phyloP scores from a whole-genome alignment of 37 sponge, comb jelly and placozoan genomes.

The Mnemiopsis leidyi region DNA sequence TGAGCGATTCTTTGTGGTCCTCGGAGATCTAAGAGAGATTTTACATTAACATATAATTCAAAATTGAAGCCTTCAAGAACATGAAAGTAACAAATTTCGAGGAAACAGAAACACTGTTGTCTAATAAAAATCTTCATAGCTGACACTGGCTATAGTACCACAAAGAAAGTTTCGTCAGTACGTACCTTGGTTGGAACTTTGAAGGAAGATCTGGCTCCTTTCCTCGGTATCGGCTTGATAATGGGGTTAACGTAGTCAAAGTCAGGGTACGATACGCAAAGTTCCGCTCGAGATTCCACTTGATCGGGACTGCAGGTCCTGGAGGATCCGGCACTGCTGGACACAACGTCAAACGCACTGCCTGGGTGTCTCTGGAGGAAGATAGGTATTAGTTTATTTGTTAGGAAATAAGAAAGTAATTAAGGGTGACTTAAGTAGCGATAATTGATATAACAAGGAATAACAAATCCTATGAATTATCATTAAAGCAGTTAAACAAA shows the following conservation, averaged over 20 bases:
- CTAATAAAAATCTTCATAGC: no score
- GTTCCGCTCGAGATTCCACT: background rate
- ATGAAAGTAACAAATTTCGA: no score
- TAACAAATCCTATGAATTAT: background rate
- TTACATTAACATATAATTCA: no score
- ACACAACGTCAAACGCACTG: constrained; percentile 63
- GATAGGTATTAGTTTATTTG: background rate
- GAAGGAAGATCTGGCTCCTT: background rate
- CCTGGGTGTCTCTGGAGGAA: constrained; percentile 52
- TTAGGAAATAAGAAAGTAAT: no score
- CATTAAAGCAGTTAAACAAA: no score
- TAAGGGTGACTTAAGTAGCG: no score
- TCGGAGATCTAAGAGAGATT: constrained; percentile 2
- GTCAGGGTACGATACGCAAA: background rate
- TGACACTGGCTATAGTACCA: no score
- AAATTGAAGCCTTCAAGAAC: no score
- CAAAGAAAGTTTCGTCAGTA: no score
- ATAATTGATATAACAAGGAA: background rate
- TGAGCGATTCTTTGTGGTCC: background rate
- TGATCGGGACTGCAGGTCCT: constrained; percentile 45
- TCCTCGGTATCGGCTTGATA: constrained; percentile 13
- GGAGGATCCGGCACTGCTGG: constrained; percentile 63
- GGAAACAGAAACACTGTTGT: no score
- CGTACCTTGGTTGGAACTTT: background rate
- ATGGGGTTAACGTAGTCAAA: constrained; percentile 29